Base-by-base conservation (phyloP, 2,797 vertebrate species). In the Rhynchotus rufescens region DNA sequence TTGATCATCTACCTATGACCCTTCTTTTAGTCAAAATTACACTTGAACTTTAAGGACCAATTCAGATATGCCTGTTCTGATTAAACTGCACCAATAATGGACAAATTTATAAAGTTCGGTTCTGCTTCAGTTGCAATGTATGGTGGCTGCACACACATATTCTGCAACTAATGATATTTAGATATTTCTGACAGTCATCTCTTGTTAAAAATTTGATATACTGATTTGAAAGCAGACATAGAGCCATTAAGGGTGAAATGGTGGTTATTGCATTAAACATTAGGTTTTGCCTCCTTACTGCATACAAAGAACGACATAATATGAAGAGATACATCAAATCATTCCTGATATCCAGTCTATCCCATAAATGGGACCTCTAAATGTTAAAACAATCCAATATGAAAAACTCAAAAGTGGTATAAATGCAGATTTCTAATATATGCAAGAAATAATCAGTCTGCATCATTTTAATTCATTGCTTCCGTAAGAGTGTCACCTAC, bases 1-100 rank as follows among this genome's bases (percentile, higher is more conserved):
- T 13, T n/a, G 17, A 36, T 17, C 3, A 40, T 51, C 11, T 36
- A 15, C 4, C 1, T 49, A 0, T 10, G n/a, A 45, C 5, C 4
- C 7, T 2, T 47, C 7, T 77, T 85, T 60, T 19, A 7, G 6
- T 14, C 30, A 72, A 47, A 91, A 61, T 8, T 28, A 4, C 15
- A 44, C 21, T 44, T 74, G 21, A 21, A 81, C 73, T 30, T 57
- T 49, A 67, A 71, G 10, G 15, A 4, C 22, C 51, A 57, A 13
- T 20, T 65, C 61, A 64, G 42, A 25, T 16, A 8, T 1, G 4
- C 12, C 9, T 64, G 25, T 16, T 65, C 17, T 57, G 21, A n/a
- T 17, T 47, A n/a, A 68, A 10, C 6, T 19, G 2, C 14, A 67
- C 1, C 16, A 25, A 20, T 25, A 21, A 7, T 11, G 64, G 54